Base-by-base conservation (phyloP, 1,140 invertebrate genomes). In the Liolophura sinensis region DNA sequence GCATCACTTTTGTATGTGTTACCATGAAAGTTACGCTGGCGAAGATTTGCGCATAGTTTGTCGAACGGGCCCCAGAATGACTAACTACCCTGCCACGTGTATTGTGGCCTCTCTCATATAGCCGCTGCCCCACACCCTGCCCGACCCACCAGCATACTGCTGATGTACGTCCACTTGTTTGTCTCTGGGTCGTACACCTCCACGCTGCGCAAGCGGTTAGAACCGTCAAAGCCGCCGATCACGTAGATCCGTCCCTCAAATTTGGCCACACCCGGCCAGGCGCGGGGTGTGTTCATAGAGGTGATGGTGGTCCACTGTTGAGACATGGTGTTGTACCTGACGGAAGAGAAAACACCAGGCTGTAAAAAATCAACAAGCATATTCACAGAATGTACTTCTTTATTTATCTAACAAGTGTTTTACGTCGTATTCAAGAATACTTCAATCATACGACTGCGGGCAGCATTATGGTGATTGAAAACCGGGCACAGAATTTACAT, bases 171-270 rank as follows among this genome's bases (percentile, higher is more conserved):
- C 95, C 95, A 97, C 73, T 91, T 89, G 72, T 92, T 89, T 52
- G 88, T 89, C 69, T 89, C 87, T n/a, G 92, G 89, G 86, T 96
- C 92, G 83, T 92, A 95, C 77, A 93, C 90, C 86, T 97, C 95
- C 1, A 93, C 94, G 47, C 92, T 93, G 79, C 92, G 93, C 24
- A 98, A 77, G 9, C 86, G 74, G 31, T 92, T 92, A 40, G 72
- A 65, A 16, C 86, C 87, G 71, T 88, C 85, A 72, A 85, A 87
- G 46, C 87, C 87, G 1, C 87, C 87, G 24, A 87, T 73, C 5
- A 86, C 83, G 72, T 86, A 88, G 22, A 88, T 82, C 31, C 74
- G 87, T 31, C 89, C 89, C 88, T 77, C 73, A 73, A 82, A 81
- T 22, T 79, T 72, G 0, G 79, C 76, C 11, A 77, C 74, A n/a